Evolutionary conservation across 2,888 invertebrate genomes (phyloP).

Genomic region (Cantharis flavilabris): DNA sequence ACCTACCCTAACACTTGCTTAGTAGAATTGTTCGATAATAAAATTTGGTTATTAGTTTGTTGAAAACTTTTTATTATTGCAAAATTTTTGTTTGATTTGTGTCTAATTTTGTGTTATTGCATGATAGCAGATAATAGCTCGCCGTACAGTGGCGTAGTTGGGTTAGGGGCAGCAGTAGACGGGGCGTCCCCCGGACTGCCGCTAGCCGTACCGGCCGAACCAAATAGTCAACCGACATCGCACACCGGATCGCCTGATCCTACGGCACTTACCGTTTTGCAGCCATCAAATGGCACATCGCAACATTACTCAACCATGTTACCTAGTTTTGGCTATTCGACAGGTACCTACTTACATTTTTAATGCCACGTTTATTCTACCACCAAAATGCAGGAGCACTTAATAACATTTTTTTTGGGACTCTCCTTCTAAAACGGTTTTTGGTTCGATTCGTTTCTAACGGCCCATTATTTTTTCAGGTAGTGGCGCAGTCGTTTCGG

Average conservation of each 20-base stretch:
- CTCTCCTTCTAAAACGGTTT: not conserved
- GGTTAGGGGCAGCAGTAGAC: slow-evolving; percentile 53
- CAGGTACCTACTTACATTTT: slow-evolving; percentile 55
- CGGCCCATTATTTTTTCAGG: slow-evolving; percentile 55
- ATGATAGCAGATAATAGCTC: slow-evolving; percentile 54
- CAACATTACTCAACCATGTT: slow-evolving; percentile 67
- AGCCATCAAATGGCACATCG: slow-evolving; percentile 62
- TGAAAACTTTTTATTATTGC: not conserved
- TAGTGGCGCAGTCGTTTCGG: slow-evolving; percentile 65
- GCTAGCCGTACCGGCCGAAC: slow-evolving; percentile 53
- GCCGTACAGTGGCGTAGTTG: slow-evolving; percentile 56
- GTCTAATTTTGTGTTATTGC: slow-evolving; percentile 40
- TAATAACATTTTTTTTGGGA: not conserved
- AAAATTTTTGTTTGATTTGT: slow-evolving; percentile 20
- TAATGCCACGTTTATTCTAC: not conserved
- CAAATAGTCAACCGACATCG: slow-evolving; percentile 54
- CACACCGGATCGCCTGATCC: slow-evolving; percentile 59
- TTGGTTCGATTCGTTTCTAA: not conserved
- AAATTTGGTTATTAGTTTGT: not conserved
- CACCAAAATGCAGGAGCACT: slow-evolving; percentile 3
- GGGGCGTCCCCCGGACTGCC: slow-evolving; percentile 59
- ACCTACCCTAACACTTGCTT: not conserved
- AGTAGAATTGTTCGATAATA: not conserved
- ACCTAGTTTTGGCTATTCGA: slow-evolving; percentile 72
- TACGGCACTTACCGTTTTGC: slow-evolving; percentile 60